Evolutionary conservation across 2,797 vertebrate species (phyloP).

Genomic region (Nannoperca obscura): DNA sequence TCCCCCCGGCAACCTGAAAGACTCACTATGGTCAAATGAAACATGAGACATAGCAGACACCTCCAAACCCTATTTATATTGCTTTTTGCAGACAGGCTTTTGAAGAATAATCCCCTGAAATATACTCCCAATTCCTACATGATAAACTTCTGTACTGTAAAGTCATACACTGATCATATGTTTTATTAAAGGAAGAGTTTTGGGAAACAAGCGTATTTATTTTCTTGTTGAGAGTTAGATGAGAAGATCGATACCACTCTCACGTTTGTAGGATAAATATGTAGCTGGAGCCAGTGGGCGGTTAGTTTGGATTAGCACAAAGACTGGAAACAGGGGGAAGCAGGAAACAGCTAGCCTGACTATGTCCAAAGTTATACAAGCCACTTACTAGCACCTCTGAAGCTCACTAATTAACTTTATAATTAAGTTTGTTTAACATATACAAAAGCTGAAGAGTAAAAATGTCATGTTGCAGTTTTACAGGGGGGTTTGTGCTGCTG

Average conservation of each 20-base stretch:
- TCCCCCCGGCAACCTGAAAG: conserved; percentile 70
- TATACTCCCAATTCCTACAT: background rate
- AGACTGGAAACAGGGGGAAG: background rate
- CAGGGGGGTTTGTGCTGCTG: background rate
- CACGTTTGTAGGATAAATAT: background rate
- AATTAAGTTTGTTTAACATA: background rate
- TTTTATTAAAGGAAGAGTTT: background rate
- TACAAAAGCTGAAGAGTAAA: background rate
- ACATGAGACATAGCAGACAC: conserved; percentile 66
- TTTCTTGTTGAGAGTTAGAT: background rate
- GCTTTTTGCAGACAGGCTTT: conserved; percentile 38
- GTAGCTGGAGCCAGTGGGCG: background rate
- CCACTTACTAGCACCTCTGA: background rate
- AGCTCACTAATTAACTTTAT: background rate
- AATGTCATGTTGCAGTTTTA: background rate
- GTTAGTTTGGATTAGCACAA: conserved; percentile 1
- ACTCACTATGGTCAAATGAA: conserved; percentile 73
- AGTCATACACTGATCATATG: background rate
- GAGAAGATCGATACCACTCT: background rate
- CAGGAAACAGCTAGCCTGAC: background rate
- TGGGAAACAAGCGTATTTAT: background rate
- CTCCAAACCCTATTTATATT: conserved; percentile 71
- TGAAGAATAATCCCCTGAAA: conserved; percentile 19
- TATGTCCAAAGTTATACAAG: background rate
- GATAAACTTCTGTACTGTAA: background rate